Base-by-base conservation (phyloP, 2,113 vertebrate species). In the Centrocercus urophasianus region DNA sequence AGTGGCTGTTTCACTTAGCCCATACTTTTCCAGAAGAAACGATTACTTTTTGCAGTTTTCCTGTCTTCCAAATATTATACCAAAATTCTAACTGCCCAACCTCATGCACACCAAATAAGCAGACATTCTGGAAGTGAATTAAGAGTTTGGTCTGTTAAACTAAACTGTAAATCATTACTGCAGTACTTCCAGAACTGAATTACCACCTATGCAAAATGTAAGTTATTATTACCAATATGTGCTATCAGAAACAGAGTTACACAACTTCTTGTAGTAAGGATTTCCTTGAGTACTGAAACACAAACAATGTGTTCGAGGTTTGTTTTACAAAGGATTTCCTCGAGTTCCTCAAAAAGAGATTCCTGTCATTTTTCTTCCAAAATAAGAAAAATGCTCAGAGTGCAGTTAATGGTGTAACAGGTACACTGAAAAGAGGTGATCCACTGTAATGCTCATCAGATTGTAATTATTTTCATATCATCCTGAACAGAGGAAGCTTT, bases 61-160 rank as follows among this genome's bases (percentile, higher is more conserved):
- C 45, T 38, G 64, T 30, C 11, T 40, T 40, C 52, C 20, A 15
- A 71, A 57, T 81, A 64, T 78, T 38, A 52, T 13, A 65, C 57
- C n/a, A 69, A 52, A 80, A 45, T 90, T 90, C 77, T 30, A 34
- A 61, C 13, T 57, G n/a, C 28, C 86, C 47, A 78, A 80, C 32
- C 80, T 38, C 48, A 77, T 73, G 10, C 56, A 61, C 8, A 38
- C 52, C 74, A 73, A 82, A 50, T 13, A 50, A 50, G 12, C 48
- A 24, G 22, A 24, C 48, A 50, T 50, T 50, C 48, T 50, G 48
- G 22, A 50, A 24, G 11, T 50, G 48, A 50, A 24, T 85, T 42
- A 83, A 83, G 69, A 67, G 79, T 85, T 59, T 59, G 79, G 83
- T n/a, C 40, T 83, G n/a, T 73, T 91, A 89, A 93, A 94, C 30